Evolutionary conservation across 92 coral and sea anemone species (phyloP), one percentile per base, ranked within the genome.

Genomic region (Porites cylindrica): DNA sequence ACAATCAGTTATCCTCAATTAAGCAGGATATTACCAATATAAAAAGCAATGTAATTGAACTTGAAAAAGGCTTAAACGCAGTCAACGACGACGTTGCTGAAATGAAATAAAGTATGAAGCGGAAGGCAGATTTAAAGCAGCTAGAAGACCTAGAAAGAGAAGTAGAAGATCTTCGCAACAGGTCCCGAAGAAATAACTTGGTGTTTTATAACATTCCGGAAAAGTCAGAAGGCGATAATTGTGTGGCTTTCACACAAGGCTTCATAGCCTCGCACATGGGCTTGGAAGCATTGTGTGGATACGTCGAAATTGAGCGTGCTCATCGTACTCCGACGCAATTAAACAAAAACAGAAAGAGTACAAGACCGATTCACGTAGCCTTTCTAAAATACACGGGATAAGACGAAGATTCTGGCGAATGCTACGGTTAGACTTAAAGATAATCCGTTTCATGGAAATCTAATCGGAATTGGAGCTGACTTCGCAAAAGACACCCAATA

Each of bases 201-300:
- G 79, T 82, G 51, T 82, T 82, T 43, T 82, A 52, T 54, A 83
- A 72, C 62, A 83, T 71, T 61, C 87, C 80, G 38, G 87, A 83
- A 80, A 70, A 83, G 79, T 79, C 85, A 6, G 85, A 67, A 71
- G 68, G 77, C 51, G 19, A 56, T 67, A 64, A 67, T 47, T 81
- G 77, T 67, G 65, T 29, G 62, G 79, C 79, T 75, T 75, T 75
- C 79, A 75, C 17, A 7, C 16, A 51, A 51, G 64, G 10, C 32
- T 29, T 29, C 32, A 29, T 29, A 29, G 32, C 32, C 32, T 29
- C 32, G 32, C 32, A 29, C 32, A 71, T 71, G n/a, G 23, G 21
- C 21, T 67, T 20, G 26, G 74, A 23, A 17, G 20, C 76, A 29
- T 71, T 67, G 26, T 67, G 72, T 29, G 32, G 32, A 29, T 29